Conservation (phyloP, 2,113 vertebrate genomes). For the Cacatua alba region DNA sequence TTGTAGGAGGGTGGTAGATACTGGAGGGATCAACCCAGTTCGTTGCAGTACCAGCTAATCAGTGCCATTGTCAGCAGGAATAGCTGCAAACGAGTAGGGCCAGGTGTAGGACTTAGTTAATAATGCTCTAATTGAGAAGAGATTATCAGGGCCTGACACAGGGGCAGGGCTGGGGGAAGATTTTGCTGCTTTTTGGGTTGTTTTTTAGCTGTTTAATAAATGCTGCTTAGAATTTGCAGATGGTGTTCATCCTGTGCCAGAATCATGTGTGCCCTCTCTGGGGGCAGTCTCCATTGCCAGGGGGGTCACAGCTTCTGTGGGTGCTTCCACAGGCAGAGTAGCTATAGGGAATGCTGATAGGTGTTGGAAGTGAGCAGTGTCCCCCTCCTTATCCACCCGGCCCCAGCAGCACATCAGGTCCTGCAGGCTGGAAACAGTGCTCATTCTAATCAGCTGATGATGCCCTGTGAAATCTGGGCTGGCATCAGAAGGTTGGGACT, state of each 20-base stretch:
- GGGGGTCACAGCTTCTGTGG: rapidly evolving
- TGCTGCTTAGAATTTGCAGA: neutral
- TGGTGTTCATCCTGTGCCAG: neutral
- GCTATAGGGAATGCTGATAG: neutral
- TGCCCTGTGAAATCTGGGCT: neutral
- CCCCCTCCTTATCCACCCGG: neutral
- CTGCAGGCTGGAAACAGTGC: neutral
- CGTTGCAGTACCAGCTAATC: slow-evolving; percentile 38
- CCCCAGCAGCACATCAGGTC: neutral
- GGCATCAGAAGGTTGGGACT: neutral
- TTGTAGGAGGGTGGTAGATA: neutral
- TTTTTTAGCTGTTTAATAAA: neutral
- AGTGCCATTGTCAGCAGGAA: slow-evolving; percentile 51
- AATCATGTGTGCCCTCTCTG: neutral
- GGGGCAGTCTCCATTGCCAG: neutral
- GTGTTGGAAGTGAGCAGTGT: neutral
- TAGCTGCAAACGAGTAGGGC: slow-evolving; percentile 15
- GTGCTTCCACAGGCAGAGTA: neutral
- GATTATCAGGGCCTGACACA: neutral
- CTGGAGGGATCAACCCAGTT: neutral
- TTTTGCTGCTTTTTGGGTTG: neutral
- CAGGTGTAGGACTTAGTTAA: slow-evolving; percentile 34
- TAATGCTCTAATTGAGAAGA: slow-evolving; percentile 10
- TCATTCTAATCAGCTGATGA: neutral
- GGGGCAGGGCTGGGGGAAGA: neutral